These are phyloP conservation scores for Drosophila ananassae DNA, from an alignment of 1,140 invertebrate genomes.

Conservation along the genomic window DNA sequence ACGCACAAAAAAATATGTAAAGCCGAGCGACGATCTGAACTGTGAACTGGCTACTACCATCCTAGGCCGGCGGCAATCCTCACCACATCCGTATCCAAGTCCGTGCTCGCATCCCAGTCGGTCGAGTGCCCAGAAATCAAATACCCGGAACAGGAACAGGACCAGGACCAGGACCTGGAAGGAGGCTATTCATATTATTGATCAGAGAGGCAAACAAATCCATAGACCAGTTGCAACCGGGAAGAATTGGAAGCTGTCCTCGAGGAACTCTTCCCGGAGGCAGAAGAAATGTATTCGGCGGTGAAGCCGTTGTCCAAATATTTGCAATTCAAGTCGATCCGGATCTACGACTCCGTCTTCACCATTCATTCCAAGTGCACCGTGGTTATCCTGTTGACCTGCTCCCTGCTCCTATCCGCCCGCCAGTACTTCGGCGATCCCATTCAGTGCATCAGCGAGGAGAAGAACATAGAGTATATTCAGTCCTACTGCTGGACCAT, in stretches of 20 bases:
- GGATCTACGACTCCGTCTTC: slow-evolving; percentile 88
- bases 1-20: slow-evolving; percentile 64
- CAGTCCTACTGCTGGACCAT: slow-evolving; percentile 92
- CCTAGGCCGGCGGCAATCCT: slow-evolving; percentile 28
- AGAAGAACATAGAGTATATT: slow-evolving; percentile 86
- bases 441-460: slow-evolving; percentile 87
- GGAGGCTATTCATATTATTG: not conserved
- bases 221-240: not conserved
- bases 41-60: slow-evolving; percentile 51
- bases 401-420: slow-evolving; percentile 87
- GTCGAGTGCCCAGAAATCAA: not conserved
- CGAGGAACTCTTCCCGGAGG: slow-evolving; percentile 67
- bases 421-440: slow-evolving; percentile 90
- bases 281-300: slow-evolving; percentile 76
- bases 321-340: slow-evolving; percentile 87
- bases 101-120: not conserved
- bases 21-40: slow-evolving; percentile 64
- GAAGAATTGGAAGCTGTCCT: slow-evolving; percentile 66
- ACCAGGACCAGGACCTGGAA: not conserved
- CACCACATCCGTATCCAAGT: not conserved
- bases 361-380: slow-evolving; percentile 89
- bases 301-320: slow-evolving; percentile 83
- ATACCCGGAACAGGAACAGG: not conserved
- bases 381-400: slow-evolving; percentile 87
- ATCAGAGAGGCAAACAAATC: not conserved